Base-by-base conservation (phyloP, 23 tunicate species). In the Trididemnum nubilum region DNA sequence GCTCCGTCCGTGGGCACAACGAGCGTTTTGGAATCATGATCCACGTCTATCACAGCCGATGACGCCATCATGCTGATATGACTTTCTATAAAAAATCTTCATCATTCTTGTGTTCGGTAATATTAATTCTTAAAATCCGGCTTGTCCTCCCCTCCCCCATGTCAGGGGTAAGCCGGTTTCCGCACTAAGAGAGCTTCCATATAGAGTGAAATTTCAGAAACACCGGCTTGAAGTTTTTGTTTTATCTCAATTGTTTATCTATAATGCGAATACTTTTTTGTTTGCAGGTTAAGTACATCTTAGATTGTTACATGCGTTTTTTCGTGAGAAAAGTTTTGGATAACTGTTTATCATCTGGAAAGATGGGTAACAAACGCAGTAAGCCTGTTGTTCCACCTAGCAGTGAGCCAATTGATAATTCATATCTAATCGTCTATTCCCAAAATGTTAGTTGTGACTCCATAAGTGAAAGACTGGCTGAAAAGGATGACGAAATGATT, bases 21-120 rank as follows among this genome's bases (percentile, higher is more conserved):
- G 26, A 36, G 12, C 5, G 59, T 33, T 67, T 49, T 73, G 59
- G 37, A 7, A 7, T 73, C 79, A 2, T 73, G 82, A 0, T 85
- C 96, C 3, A 65, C 54, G 31, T 91, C 97, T 26, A 85, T 84
- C 79, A 81, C 35, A 27, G 80, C 81, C 21, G 97, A 91, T 67
- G 82, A 64, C 40, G 90, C 81, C 70, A 91, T 69, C 76, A 91
- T 50, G 54, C 97, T 91, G 2, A 85, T 82, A 35, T 85, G 34
- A 34, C 97, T 91, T 76, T 85, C 97, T 91, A 36, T 33, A 4
- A 7, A 67, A 67, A 63, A n/a, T n/a, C n/a, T n/a, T n/a, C n/a
- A n/a, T n/a, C n/a, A n/a, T 49, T 49, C 18, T n/a, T n/a, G n/a
- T n/a, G n/a, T n/a, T n/a, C n/a, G n/a, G n/a, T n/a, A n/a, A n/a